Conservation (phyloP, 2,797 vertebrate species). For the Cheirogaleus major region DNA sequence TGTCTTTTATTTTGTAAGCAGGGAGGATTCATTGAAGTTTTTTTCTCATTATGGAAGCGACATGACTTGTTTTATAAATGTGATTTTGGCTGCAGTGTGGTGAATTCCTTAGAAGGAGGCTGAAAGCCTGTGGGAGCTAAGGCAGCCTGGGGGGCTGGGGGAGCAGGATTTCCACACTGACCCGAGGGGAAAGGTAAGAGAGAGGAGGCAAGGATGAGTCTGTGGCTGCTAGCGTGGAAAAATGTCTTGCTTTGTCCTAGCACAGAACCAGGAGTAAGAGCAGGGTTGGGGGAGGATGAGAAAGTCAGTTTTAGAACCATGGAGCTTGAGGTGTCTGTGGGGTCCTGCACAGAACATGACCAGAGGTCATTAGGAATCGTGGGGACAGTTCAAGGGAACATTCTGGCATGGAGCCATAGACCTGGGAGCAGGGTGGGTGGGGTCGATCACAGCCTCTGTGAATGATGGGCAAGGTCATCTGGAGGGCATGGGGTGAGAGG, state of each 20-base stretch:
- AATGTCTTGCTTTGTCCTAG: background rate
- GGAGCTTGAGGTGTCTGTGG: background rate
- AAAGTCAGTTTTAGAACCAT: background rate
- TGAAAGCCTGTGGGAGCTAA: background rate
- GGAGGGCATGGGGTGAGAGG: background rate
- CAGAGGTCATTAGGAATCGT: background rate
- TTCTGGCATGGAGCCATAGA: background rate
- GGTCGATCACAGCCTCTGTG: background rate
- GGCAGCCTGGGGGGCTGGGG: rapidly evolving
- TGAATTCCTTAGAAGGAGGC: background rate
- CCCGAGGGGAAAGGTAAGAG: background rate
- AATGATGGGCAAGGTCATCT: background rate
- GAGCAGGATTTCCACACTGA: background rate
- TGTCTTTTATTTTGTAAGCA: background rate
- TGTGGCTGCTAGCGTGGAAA: background rate
- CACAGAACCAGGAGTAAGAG: background rate
- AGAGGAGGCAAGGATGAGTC: background rate
- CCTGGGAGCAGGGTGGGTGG: background rate
- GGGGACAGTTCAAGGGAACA: background rate
- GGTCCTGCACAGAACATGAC: background rate
- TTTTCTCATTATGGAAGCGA: background rate
- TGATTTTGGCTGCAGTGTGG: background rate
- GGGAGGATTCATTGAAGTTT: background rate
- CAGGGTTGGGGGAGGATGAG: background rate
- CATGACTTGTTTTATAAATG: background rate